Conservation (phyloP, 1,140 invertebrate species). For the Trichoplusia ni region DNA sequence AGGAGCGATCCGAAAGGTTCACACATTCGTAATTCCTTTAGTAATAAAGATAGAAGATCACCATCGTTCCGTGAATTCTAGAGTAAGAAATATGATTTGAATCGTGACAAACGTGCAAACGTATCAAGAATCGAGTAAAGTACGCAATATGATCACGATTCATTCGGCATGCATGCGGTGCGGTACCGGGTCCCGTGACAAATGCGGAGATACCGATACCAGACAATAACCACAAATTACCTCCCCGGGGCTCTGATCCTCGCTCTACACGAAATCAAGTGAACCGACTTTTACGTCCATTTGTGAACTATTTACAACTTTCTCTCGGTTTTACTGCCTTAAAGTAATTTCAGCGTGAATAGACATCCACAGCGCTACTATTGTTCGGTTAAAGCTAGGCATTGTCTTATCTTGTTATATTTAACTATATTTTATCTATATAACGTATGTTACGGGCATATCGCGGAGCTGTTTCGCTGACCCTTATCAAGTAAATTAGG, state of each 20-base stretch:
- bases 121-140: neutral
- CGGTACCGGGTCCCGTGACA: neutral
- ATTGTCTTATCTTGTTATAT: neutral
- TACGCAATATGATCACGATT: neutral
- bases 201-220: conserved; percentile 48
- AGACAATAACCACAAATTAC: conserved; percentile 64
- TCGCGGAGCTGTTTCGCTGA: neutral
- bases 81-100: neutral
- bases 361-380: neutral
- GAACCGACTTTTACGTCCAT: conserved; percentile 45
- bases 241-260: conserved; percentile 42
- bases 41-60: too few species aligned
- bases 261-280: conserved; percentile 38
- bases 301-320: conserved; percentile 48
- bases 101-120: neutral
- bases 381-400: neutral
- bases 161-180: neutral
- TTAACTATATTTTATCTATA: neutral
- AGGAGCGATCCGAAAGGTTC: too few species aligned
- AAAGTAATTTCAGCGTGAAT: conserved; percentile 7
- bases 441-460: neutral
- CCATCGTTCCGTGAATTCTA: neutral
- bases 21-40: too few species aligned
- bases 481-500: neutral
- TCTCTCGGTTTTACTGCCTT: conserved; percentile 17